phyloP scores from a whole-genome alignment of 2,797 vertebrate genomes.

The Denticeps clupeoides region DNA sequence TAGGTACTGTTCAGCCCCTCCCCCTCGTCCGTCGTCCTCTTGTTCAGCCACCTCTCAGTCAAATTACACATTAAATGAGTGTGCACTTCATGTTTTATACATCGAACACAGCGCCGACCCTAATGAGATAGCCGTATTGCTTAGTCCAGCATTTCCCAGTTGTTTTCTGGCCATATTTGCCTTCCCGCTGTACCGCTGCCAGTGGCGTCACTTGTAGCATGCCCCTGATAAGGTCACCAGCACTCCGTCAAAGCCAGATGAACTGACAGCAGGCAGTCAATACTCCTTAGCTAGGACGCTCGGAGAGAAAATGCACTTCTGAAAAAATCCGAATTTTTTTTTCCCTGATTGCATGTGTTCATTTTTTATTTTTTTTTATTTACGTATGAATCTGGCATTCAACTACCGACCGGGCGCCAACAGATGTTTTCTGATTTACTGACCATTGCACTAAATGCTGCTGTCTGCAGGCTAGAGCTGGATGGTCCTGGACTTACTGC shows the following conservation, averaged over 20 bases:
- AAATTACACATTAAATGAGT: constrained; percentile 46
- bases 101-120: constrained; percentile 34
- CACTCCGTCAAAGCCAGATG: constrained; percentile 24
- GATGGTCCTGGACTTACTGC: too few relatives aligned
- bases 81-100: constrained; percentile 62
- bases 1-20: constrained; percentile 37
- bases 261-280: constrained; percentile 15
- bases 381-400: too few relatives aligned
- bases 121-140: constrained; percentile 57
- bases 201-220: constrained; percentile 35
- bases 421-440: too few relatives aligned
- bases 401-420: too few relatives aligned
- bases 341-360: too few relatives aligned
- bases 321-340: too few relatives aligned
- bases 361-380: too few relatives aligned
- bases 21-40: constrained; percentile 28
- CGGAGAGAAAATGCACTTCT: not conserved
- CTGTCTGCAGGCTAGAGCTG: too few relatives aligned
- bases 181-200: constrained; percentile 38
- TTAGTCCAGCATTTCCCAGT: constrained; percentile 48
- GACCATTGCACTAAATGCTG: too few relatives aligned
- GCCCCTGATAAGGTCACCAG: constrained; percentile 42
- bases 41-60: constrained; percentile 39
- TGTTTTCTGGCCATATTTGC: constrained; percentile 22
- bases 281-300: not conserved